Base-by-base conservation (phyloP, 2,888 invertebrate genomes). In the Cotesia congregata region DNA sequence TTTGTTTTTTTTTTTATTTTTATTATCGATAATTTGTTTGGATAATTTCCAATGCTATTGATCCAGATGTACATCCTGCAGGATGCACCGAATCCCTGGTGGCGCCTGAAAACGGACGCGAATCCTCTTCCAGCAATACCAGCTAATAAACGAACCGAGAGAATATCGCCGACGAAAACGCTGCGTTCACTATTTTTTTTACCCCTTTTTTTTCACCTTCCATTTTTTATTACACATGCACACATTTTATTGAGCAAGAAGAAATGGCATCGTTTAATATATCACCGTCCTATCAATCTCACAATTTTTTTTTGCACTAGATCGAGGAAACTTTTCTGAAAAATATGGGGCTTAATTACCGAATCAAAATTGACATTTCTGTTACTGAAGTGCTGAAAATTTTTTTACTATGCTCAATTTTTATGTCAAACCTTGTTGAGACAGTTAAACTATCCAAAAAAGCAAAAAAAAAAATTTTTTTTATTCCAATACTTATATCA, bases 1-100 rank as follows among this genome's bases (percentile, higher is more conserved):
- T 73, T 75, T 79, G 81, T 80, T 78, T 79, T 81, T 81, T 80
- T 82, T 81, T 79, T 80, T 78, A 80, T 80, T 50, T 50, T 50
- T 50, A 50, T 86, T 87, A 87, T 88, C 89, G 89, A 89, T 89
- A 89, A 89, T 89, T 89, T 89, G 89, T 89, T 89, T 89, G 88
- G 89, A 89, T 89, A 89, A 89, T 89, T 89, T 88, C 88, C 88
- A 88, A 88, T 89, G 88, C 88, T 89, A 89, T 89, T 88, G 89
- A 89, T 89, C 89, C 89, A 86, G 87, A 88, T 87, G 87, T 87
- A 87, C 88, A 88, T 88, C 87, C 87, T 87, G 85, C 86, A 86
- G 86, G 84, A 86, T 85, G 84, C 83, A 85, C 84, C 86, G 88
- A 87, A 88, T 85, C 85, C 85, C 85, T 81, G 77, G 80, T 83